phyloP scores from a whole-genome alignment of 2,113 vertebrate genomes.

The Limanda limanda region DNA sequence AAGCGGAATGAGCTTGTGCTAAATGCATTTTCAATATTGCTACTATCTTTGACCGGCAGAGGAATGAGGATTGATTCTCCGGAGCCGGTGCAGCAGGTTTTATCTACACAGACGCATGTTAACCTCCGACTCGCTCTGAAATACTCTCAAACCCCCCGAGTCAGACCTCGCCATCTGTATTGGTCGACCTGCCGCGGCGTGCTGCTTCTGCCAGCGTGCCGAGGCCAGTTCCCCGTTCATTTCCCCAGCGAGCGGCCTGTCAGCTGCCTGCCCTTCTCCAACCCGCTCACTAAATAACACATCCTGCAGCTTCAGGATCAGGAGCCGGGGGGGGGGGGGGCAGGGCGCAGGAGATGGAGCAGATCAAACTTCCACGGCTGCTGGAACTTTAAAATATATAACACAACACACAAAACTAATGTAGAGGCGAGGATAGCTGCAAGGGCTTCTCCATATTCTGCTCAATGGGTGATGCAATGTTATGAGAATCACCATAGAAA shows the following conservation, averaged over 20 bases:
- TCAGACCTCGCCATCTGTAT: conserved; percentile 43
- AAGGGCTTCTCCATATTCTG: no score
- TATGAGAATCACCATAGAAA: no score
- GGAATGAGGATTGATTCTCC: conserved; percentile 56
- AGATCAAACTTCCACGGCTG: no score
- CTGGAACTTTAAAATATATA: no score
- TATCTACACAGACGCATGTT: conserved; percentile 63
- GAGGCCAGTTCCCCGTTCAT: background rate
- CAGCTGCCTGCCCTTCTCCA: no score
- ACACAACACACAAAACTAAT: no score
- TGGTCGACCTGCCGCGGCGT: conserved; percentile 55
- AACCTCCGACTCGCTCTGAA: conserved; percentile 60
- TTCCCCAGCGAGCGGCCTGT: background rate
- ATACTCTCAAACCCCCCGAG: conserved; percentile 43
- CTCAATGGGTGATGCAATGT: no score
- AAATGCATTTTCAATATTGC: conserved; percentile 23
- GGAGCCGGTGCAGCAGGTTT: conserved; percentile 46
- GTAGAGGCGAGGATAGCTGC: no score
- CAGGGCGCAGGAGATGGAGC: no score
- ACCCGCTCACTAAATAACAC: no score
- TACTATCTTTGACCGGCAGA: background rate
- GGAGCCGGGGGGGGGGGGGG: no score
- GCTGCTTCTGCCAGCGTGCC: conserved; percentile 23
- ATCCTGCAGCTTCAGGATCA: no score
- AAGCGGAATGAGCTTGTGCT: conserved; percentile 16